A percentile compares a stretch with the other conserved stretches of the same genome.
These are phyloP conservation scores for Dicaeum eximium DNA, from an alignment of 2,113 vertebrate genomes.

Conservation along the genomic window DNA sequence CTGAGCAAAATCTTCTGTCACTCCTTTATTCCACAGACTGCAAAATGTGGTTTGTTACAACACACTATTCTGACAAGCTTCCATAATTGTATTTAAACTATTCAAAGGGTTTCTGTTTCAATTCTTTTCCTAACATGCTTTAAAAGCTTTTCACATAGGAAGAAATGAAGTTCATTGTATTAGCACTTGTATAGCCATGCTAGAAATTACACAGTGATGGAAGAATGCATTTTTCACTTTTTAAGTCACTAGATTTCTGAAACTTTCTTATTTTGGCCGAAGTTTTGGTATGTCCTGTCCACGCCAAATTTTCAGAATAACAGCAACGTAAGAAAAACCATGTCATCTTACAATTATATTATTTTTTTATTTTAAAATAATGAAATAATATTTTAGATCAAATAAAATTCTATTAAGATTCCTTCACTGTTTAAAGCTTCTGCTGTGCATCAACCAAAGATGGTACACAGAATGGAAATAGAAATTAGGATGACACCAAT, in stretches of 20 bases:
- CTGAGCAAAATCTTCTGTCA: slow-evolving; percentile 27
- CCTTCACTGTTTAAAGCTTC: neutral
- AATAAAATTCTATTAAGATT: neutral
- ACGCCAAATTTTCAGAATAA: neutral
- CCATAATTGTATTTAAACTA: neutral
- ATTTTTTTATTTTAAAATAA: neutral
- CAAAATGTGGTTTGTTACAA: neutral
- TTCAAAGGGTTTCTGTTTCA: neutral
- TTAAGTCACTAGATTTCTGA: neutral
- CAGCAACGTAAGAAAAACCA: neutral
- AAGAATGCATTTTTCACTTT: neutral
- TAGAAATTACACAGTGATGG: neutral
- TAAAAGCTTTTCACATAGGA: neutral
- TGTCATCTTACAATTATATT: neutral
- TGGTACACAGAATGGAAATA: neutral
- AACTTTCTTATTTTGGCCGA: neutral
- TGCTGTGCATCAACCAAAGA: neutral
- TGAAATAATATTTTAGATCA: neutral
- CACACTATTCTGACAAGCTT: neutral
- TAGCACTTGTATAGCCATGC: neutral
- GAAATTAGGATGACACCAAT: neutral
- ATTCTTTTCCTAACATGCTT: neutral
- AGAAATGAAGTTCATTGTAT: neutral
- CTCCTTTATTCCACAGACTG: neutral
- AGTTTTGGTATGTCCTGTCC: neutral